phyloP scores from a whole-genome alignment of 2,113 vertebrate genomes.

The Myiozetetes cayanensis region DNA sequence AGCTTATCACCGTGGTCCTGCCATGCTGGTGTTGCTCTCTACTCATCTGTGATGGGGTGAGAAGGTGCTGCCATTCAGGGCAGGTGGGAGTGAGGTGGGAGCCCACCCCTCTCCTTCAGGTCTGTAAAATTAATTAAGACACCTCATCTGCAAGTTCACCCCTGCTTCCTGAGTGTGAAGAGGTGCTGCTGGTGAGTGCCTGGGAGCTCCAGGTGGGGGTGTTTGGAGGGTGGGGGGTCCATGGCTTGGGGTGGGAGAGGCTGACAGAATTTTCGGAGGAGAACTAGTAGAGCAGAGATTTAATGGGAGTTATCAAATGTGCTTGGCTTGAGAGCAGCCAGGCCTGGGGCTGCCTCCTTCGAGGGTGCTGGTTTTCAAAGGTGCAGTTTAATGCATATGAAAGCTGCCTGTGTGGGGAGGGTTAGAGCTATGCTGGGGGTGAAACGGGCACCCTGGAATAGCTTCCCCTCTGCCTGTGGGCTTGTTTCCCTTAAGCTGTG shows the following conservation, averaged over 20 bases:
- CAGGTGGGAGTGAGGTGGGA: background rate
- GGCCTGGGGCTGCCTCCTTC: background rate
- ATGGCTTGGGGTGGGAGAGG: background rate
- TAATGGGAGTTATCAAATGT: background rate
- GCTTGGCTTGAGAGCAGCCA: background rate
- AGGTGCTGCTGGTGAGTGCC: background rate
- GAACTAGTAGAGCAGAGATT: background rate
- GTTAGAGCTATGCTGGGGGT: background rate
- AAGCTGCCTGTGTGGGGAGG: background rate
- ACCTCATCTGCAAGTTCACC: fast-evolving
- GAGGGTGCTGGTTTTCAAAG: background rate
- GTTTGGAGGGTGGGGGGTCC: background rate
- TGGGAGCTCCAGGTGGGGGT: background rate
- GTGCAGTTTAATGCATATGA: background rate
- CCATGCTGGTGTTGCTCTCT: fast-evolving
- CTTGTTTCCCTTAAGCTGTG: background rate
- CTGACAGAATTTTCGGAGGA: background rate
- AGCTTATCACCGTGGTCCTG: background rate
- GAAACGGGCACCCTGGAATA: background rate
- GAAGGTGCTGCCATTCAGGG: background rate
- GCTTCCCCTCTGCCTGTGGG: background rate
- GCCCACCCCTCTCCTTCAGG: background rate
- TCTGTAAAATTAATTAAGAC: background rate
- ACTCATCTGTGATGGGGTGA: background rate
- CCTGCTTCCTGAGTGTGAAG: fast-evolving